Evolutionary conservation across 1,140 invertebrate species (phyloP).

Genomic region (Heliconius congener): DNA sequence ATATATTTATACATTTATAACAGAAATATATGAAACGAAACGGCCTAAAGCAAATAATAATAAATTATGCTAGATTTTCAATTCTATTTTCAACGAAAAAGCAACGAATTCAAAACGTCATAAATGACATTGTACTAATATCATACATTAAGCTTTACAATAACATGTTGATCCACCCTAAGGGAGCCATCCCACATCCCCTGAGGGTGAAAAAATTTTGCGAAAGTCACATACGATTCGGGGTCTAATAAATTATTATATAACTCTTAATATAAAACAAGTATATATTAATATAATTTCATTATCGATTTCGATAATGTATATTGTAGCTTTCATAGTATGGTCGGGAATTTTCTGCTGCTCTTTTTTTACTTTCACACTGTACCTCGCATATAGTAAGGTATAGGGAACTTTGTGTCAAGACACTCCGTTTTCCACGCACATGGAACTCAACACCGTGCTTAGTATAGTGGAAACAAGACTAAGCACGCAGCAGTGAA

Average conservation of each 20-base stretch:
- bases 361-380: no score
- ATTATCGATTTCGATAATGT: neutral
- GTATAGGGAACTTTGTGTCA: no score
- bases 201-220: neutral
- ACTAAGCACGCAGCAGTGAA: no score
- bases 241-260: slow-evolving; percentile 6
- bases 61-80: no score
- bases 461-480: no score
- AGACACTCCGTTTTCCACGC: no score
- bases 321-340: neutral
- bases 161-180: neutral
- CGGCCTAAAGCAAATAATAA: no score
- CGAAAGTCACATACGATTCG: neutral
- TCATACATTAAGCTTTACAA: slow-evolving; percentile 8
- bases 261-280: neutral
- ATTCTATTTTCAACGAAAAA: neutral
- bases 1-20: no score
- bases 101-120: neutral
- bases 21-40: no score
- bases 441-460: no score
- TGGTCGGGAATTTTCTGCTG: neutral
- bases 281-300: neutral
- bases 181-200: neutral
- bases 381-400: no score
- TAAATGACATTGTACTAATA: slow-evolving; percentile 6